Evolutionary conservation across 2,113 vertebrate genomes (phyloP).

Genomic region (Excalfactoria chinensis): DNA sequence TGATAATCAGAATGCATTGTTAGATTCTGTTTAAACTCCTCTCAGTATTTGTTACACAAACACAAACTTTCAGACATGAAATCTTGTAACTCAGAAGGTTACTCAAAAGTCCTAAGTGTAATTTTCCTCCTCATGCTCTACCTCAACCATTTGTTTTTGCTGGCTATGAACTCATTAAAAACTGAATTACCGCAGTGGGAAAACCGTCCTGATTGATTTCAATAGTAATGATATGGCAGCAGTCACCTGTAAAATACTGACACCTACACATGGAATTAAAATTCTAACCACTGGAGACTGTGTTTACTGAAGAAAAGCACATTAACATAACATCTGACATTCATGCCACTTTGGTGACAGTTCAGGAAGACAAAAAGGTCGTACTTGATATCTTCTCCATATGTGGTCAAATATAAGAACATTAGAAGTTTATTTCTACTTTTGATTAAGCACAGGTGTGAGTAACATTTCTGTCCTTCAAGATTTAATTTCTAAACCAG

Average conservation of each 20-base stretch:
- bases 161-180: slow-evolving; percentile 37
- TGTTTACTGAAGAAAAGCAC: not conserved
- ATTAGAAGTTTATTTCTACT: not conserved
- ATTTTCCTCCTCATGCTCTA: slow-evolving; percentile 18
- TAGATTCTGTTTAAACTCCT: not conserved
- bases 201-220: slow-evolving; percentile 19
- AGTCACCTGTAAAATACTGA: slow-evolving; percentile 44
- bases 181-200: not conserved
- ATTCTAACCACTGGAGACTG: slow-evolving; percentile 2
- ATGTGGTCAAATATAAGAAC: not conserved
- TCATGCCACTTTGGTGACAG: not conserved
- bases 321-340: slow-evolving; percentile 25
- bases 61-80: not conserved
- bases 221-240: not conserved
- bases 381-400: not conserved
- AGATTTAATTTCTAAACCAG: not conserved
- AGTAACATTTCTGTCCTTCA: not conserved
- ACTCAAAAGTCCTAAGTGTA: not conserved
- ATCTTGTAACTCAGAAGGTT: not conserved
- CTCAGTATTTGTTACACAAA: slow-evolving; percentile 1
- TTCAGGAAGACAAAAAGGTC: slow-evolving; percentile 1
- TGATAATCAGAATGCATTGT: not conserved
- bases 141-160: slow-evolving; percentile 38
- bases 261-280: slow-evolving; percentile 12
- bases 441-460: not conserved